Base-by-base conservation (phyloP, 1,140 invertebrate genomes). In the Acromyrmex charruanus region DNA sequence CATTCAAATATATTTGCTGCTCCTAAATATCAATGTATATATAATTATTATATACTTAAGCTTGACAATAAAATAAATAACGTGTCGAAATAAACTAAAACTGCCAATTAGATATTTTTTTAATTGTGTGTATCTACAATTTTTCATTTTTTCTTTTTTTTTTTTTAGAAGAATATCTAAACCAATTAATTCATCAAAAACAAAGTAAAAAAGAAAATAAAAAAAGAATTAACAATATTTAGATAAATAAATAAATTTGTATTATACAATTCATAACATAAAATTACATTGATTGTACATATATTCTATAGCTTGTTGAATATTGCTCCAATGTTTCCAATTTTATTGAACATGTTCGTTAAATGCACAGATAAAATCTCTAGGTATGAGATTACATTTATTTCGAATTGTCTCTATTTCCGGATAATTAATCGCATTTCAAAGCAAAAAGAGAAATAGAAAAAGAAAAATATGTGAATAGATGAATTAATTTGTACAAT, bases 1-100 rank as follows among this genome's bases (percentile, higher is more conserved):
- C 49, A 49, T 28, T 2, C 14, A 28, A 44, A 21, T 49, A 3
- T 12, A 53, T 55, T 10, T 31, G 18, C 44, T 49, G 28, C 1
- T 12, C 7, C 7, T 21, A 51, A 79, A 1, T 65, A 21, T 3
- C n/a, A 39, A 31, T 35, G n/a, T 80, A 39, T 9, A 51, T 35
- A 10, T 39, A 68, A 80, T 68, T 53, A 39, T 80, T 31, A 31
- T 31, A 31, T 68, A 18, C 9, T 80, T 53, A 53, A 1, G 9
- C 49, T n/a, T 53, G 12, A 51, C n/a, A n/a, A 58, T 31, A 66
- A 79, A 51, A 28, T 3, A 51, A 31, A 31, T 12, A 4, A 31
- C 21, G 7, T 7, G 35, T 2, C 4, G 1, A 25, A 58, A 69
- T 9, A 18, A 10, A 69, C 1, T 25, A 51, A 39, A 35, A 35